Evolutionary conservation across 2,113 vertebrate genomes (phyloP).

Genomic region (Silurus asotus): DNA sequence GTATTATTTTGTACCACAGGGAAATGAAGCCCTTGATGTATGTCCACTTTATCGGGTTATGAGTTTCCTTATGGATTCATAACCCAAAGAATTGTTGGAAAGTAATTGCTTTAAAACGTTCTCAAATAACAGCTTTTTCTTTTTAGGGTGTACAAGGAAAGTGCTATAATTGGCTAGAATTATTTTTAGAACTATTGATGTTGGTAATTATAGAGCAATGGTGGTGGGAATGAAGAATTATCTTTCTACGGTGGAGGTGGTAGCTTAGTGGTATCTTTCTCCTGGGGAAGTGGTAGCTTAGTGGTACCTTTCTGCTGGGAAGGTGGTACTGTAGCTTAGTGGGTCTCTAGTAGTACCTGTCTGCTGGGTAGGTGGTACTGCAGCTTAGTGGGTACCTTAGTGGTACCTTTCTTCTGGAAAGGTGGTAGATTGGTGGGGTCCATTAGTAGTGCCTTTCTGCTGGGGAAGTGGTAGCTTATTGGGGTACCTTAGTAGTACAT

Average conservation of each 20-base stretch:
- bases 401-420: background rate
- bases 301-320: no score
- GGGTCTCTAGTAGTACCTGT: background rate
- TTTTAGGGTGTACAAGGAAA: background rate
- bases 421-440: no score
- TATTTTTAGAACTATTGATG: slow-evolving; percentile 10
- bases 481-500: no score
- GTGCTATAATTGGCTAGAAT: background rate
- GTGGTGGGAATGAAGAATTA: background rate
- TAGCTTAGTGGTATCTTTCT: no score
- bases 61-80: slow-evolving; percentile 6
- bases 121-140: slow-evolving; percentile 10
- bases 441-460: no score
- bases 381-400: no score
- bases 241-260: background rate
- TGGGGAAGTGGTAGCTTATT: no score
- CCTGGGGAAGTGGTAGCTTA: no score
- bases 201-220: background rate
- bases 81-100: background rate
- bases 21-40: background rate
- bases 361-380: no score
- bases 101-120: slow-evolving; percentile 13
- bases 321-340: no score
- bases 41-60: background rate
- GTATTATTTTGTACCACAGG: no score